These are phyloP conservation scores for Hirundichthys speculiger DNA, from an alignment of 2,113 vertebrate species.

Conservation along the genomic window DNA sequence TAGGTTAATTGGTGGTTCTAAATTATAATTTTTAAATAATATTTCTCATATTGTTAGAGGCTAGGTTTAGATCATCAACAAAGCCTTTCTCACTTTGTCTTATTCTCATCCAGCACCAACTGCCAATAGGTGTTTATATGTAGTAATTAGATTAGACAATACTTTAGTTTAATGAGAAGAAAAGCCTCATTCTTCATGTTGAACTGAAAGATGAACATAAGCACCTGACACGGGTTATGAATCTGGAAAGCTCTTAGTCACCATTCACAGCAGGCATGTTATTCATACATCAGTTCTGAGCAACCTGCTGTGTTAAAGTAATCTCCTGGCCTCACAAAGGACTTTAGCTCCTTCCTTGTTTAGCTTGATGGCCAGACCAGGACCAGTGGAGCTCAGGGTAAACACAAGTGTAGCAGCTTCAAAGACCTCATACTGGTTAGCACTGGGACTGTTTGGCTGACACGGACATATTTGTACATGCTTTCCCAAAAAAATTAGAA, in stretches of 20 bases:
- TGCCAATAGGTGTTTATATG: not conserved
- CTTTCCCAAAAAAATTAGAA: constrained; percentile 18
- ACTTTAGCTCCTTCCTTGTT: constrained; percentile 63
- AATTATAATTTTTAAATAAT: too few species aligned
- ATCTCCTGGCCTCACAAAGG: constrained; percentile 44
- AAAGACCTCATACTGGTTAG: constrained; percentile 63
- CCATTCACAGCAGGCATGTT: constrained; percentile 42
- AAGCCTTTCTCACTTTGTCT: not conserved
- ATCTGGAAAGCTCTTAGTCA: constrained; percentile 27
- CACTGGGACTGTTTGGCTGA: constrained; percentile 36
- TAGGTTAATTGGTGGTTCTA: too few species aligned
- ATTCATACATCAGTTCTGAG: constrained; percentile 54
- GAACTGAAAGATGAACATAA: constrained; percentile 7
- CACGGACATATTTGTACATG: constrained; percentile 15
- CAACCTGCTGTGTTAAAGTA: constrained; percentile 51
- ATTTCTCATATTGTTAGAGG: too few species aligned
- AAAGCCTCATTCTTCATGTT: constrained; percentile 6
- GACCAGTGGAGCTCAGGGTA: constrained; percentile 50
- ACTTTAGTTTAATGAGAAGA: not conserved
- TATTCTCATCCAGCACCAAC: not conserved
- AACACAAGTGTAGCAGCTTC: constrained; percentile 65
- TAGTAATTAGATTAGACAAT: not conserved
- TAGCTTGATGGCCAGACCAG: constrained; percentile 51
- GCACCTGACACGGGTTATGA: constrained; percentile 31
- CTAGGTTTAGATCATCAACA: too few species aligned